phyloP scores from a whole-genome alignment of 2,113 vertebrate species.

The Podocnemis expansa region DNA sequence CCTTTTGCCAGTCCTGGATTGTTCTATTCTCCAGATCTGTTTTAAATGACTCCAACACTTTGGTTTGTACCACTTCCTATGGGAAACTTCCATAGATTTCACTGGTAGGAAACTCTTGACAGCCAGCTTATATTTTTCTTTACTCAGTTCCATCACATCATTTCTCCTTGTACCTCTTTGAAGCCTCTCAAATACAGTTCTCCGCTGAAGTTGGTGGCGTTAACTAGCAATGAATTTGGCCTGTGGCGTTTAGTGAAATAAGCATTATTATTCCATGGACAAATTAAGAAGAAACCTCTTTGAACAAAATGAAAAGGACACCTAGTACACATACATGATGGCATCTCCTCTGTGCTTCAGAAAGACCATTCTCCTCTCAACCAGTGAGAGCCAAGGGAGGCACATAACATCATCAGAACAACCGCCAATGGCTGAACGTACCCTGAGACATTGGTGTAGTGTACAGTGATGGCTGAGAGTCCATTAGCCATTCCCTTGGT shows the following conservation, averaged over 20 bases:
- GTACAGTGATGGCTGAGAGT: rapidly evolving
- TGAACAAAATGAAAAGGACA: background rate
- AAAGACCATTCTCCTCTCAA: background rate
- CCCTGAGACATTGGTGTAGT: background rate
- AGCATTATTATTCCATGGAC: constrained; percentile 58
- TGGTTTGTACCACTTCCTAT: constrained; percentile 56
- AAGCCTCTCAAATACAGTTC: constrained; percentile 62
- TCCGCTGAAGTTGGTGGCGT: constrained; percentile 54
- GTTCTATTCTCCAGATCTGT: constrained; percentile 58
- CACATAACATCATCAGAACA: rapidly evolving
- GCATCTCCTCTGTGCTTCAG: background rate
- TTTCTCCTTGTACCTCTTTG: constrained; percentile 71
- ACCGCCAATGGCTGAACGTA: rapidly evolving
- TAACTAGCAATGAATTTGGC: constrained; percentile 67
- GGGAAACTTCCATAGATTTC: constrained; percentile 70
- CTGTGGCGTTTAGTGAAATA: constrained; percentile 64
- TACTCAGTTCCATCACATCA: constrained; percentile 70
- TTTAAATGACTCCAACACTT: constrained; percentile 72
- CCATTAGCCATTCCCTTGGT: background rate
- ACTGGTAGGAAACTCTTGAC: constrained; percentile 70
- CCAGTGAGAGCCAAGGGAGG: background rate
- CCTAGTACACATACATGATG: background rate
- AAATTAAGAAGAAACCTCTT: background rate
- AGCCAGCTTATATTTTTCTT: constrained; percentile 70
- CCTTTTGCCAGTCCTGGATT: constrained; percentile 4